A percentile compares a stretch with the other conserved stretches of the same genome.
phyloP scores from a whole-genome alignment of 2,797 vertebrate genomes.

The Margarornis squamiger region DNA sequence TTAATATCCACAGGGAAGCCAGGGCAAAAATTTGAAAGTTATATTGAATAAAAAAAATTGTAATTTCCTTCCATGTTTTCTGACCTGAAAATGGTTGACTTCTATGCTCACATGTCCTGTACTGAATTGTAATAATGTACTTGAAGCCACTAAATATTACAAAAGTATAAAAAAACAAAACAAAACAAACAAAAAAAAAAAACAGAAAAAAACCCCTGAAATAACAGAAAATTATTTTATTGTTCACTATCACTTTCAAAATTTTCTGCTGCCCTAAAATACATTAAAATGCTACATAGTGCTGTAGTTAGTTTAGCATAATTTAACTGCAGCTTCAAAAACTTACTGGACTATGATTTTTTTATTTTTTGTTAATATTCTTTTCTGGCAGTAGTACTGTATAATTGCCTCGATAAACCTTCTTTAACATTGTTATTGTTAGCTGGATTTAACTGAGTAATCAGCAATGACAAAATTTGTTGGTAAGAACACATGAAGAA shows the following conservation, averaged over 20 bases:
- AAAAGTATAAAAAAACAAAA: neutral
- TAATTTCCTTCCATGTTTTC: neutral
- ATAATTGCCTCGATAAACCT: neutral
- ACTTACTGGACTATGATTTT: neutral
- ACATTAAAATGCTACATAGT: neutral
- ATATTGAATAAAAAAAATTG: neutral
- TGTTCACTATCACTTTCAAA: neutral
- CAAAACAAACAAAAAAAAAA: no score
- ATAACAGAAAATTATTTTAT: neutral
- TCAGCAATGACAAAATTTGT: neutral
- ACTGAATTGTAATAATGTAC: neutral
- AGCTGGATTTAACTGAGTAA: neutral
- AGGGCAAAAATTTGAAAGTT: neutral
- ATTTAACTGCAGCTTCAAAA: neutral
- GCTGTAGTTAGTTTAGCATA: neutral
- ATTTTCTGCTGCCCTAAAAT: neutral
- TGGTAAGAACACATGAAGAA: neutral
- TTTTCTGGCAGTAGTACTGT: neutral
- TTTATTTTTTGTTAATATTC: neutral
- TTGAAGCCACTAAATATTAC: neutral
- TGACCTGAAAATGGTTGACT: neutral
- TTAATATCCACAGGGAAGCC: neutral
- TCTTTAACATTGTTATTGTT: neutral
- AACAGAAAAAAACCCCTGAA: neutral
- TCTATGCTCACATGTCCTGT: neutral